These are phyloP conservation scores for Protosalanx chinensis DNA, from an alignment of 2,797 vertebrate species.

Conservation along the genomic window DNA sequence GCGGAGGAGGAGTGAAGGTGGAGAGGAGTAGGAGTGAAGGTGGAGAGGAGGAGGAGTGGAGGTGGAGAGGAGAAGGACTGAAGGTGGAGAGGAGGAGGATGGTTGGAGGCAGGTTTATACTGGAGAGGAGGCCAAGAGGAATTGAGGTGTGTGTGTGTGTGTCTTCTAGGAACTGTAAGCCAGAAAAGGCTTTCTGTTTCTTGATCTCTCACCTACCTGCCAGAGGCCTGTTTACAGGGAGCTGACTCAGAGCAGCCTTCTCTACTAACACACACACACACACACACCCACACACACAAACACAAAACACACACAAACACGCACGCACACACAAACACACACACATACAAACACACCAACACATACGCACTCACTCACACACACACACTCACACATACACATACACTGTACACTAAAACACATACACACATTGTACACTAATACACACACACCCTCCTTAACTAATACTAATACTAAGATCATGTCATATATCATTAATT, in stretches of 20 bases:
- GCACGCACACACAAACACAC: background rate
- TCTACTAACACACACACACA: background rate
- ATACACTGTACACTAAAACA: background rate
- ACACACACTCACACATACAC: background rate
- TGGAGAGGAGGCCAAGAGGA: background rate
- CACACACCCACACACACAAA: slow-evolving; percentile 15
- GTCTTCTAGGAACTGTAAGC: too few species aligned
- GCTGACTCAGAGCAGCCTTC: background rate
- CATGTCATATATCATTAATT: too few species aligned
- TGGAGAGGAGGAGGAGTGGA: too few species aligned
- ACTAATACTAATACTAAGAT: too few species aligned
- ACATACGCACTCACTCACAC: slow-evolving; percentile 19
- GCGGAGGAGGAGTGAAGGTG: background rate
- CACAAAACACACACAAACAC: background rate
- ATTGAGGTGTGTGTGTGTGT: too few species aligned
- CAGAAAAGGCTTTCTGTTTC: background rate
- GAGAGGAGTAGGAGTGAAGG: too few species aligned
- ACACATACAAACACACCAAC: slow-evolving; percentile 13
- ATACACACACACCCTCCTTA: too few species aligned
- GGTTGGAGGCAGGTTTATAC: too few species aligned
- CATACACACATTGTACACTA: slow-evolving; percentile 22
- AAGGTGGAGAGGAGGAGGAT: too few species aligned
- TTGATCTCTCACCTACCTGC: background rate
- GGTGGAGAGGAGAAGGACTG: too few species aligned
- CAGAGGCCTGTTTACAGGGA: slow-evolving; percentile 33